Percentiles rank a stretch among this genome's conserved stretches.
Conservation (phyloP, 2,888 invertebrate species). For the Poecilobothrus nobilitatus region DNA sequence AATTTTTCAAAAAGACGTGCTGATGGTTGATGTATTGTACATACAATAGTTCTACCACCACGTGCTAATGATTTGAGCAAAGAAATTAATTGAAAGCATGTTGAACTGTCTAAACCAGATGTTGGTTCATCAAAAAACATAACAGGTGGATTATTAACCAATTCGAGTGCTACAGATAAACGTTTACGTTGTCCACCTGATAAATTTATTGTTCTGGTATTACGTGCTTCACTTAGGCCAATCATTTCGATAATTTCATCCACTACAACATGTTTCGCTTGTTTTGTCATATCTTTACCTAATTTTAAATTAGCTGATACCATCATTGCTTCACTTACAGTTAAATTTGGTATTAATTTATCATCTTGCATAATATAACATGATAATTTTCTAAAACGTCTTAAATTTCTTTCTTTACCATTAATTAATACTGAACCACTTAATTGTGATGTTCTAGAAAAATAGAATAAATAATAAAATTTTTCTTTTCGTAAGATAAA, state of each 20-base stretch:
- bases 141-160: slow-evolving; percentile 92
- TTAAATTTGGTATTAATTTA: slow-evolving; percentile 77
- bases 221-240: slow-evolving; percentile 67
- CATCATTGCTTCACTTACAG: slow-evolving; percentile 86
- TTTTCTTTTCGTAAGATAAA: neutral
- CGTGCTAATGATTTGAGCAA: slow-evolving; percentile 79
- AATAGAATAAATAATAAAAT: slow-evolving; percentile 11
- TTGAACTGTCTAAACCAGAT: slow-evolving; percentile 87
- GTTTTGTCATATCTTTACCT: slow-evolving; percentile 63
- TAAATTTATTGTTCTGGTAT: slow-evolving; percentile 70
- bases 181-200: slow-evolving; percentile 89
- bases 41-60: slow-evolving; percentile 84
- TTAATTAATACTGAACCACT: slow-evolving; percentile 81
- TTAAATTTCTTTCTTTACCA: slow-evolving; percentile 74
- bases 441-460: slow-evolving; percentile 68
- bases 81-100: slow-evolving; percentile 87
- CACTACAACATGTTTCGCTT: slow-evolving; percentile 70
- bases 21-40: slow-evolving; percentile 94
- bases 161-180: slow-evolving; percentile 81
- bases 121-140: slow-evolving; percentile 97
- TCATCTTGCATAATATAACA: slow-evolving; percentile 98
- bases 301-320: slow-evolving; percentile 90
- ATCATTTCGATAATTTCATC: slow-evolving; percentile 79
- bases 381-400: slow-evolving; percentile 84
- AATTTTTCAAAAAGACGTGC: slow-evolving; percentile 94